Percentiles rank a stretch among this genome's conserved stretches.
Conservation (phyloP, 1,140 invertebrate genomes). For the Hypsibius dujardini region DNA sequence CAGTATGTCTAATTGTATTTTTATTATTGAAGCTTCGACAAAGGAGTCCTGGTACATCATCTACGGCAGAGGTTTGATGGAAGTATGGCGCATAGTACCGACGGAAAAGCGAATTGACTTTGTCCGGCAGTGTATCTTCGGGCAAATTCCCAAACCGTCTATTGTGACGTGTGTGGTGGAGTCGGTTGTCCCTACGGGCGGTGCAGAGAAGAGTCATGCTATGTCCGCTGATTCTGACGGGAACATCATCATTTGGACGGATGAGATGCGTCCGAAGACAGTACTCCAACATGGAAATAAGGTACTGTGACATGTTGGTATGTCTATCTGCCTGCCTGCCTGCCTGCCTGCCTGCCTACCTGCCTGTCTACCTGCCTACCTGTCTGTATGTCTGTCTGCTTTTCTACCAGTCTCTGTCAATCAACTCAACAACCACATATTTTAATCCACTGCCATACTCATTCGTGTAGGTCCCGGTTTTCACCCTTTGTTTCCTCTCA, state of each 20-base stretch:
- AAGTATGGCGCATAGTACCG: neutral
- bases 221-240: conserved; percentile 8
- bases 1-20: neutral
- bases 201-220: neutral
- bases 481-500: conserved; percentile 6
- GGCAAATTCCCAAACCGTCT: conserved; percentile 10
- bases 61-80: conserved; percentile 3
- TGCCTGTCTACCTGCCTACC: too few relatives aligned
- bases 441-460: too few relatives aligned
- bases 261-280: conserved; percentile 12
- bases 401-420: too few relatives aligned
- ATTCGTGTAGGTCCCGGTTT: neutral
- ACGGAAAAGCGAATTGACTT: neutral
- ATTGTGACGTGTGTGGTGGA: neutral
- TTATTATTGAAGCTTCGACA: neutral
- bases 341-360: too few relatives aligned
- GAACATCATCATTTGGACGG: conserved; percentile 3
- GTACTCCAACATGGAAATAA: neutral
- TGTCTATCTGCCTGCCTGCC: too few relatives aligned
- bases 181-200: too few relatives aligned
- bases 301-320: too few relatives aligned
- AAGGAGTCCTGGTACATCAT: neutral
- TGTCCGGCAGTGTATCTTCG: conserved; percentile 12
- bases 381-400: too few relatives aligned
- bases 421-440: too few relatives aligned